A percentile compares a stretch with the other conserved stretches of the same genome.
Conservation (phyloP, 2,113 vertebrate genomes). For the Ophthalmotilapia sp. region DNA sequence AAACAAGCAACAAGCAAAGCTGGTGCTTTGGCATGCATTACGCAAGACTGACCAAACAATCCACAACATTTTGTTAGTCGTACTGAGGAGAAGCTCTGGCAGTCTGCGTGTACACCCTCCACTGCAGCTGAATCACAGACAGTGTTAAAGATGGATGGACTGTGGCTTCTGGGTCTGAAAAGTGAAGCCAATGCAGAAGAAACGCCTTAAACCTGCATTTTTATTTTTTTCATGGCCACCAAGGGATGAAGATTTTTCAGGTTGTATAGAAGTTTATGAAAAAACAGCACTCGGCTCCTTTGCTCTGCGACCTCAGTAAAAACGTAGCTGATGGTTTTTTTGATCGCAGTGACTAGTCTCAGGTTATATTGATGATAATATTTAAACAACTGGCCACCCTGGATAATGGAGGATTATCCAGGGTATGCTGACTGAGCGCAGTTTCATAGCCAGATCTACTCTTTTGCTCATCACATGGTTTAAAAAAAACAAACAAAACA, state of each 20-base stretch:
- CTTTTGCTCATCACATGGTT: not conserved
- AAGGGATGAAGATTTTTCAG: not conserved
- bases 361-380: not conserved
- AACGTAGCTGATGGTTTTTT: rapidly evolving
- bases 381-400: not conserved
- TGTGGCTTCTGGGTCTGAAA: not conserved
- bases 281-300: not conserved
- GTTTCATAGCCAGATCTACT: not conserved
- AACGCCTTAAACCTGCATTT: not conserved
- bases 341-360: not conserved
- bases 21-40: not conserved
- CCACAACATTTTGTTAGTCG: not conserved
- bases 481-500: not conserved
- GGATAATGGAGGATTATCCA: not conserved
- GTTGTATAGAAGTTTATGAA: not conserved
- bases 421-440: rapidly evolving
- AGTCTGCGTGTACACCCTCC: not conserved
- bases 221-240: not conserved
- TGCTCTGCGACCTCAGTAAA: not conserved
- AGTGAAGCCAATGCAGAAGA: not conserved
- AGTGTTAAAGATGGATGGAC: not conserved
- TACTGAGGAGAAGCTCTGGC: not conserved
- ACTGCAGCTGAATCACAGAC: not conserved
- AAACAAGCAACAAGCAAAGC: not conserved
- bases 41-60: not conserved